A percentile compares a stretch with the other conserved stretches of the same genome.
Conservation (phyloP, 2,888 invertebrate genomes). For the Trisateles emortualis region DNA sequence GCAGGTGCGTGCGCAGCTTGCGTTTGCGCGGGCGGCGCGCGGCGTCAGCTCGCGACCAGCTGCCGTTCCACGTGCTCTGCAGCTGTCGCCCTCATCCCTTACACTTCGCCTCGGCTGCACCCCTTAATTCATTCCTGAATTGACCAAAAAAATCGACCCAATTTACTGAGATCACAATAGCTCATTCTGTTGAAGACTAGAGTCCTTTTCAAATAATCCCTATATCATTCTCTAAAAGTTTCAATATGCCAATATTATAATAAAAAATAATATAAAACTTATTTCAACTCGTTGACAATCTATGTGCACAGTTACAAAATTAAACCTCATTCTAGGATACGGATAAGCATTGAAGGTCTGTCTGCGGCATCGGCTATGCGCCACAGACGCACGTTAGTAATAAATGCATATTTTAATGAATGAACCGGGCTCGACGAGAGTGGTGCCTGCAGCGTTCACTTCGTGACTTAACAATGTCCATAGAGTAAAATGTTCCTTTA, state of each 20-base stretch:
- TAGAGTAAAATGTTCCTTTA: slow-evolving; percentile 50
- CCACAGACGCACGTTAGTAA: slow-evolving; percentile 61
- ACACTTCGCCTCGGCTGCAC: slow-evolving; percentile 44
- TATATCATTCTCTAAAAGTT: too few relatives aligned
- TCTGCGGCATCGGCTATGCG: slow-evolving; percentile 41
- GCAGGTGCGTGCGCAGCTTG: slow-evolving; percentile 82
- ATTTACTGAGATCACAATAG: slow-evolving; percentile 19
- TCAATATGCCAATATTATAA: too few relatives aligned
- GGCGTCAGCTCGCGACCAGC: slow-evolving; percentile 59
- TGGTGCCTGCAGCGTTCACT: slow-evolving; percentile 64
- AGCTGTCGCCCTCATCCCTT: slow-evolving; percentile 75
- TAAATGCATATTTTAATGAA: slow-evolving; percentile 80
- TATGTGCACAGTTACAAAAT: too few relatives aligned
- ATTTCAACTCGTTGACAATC: background rate
- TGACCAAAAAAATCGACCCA: slow-evolving; percentile 35
- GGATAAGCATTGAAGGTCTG: slow-evolving; percentile 24
- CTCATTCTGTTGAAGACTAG: background rate
- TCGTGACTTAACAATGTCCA: slow-evolving; percentile 71
- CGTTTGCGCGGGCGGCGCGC: slow-evolving; percentile 71
- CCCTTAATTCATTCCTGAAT: slow-evolving; percentile 46
- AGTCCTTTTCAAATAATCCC: too few relatives aligned
- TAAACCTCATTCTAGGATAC: slow-evolving; percentile 8
- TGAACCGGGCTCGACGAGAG: slow-evolving; percentile 68
- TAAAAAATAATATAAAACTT: too few relatives aligned
- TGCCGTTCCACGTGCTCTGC: slow-evolving; percentile 80